Evolutionary conservation across 1,140 invertebrate genomes (phyloP).

Genomic region (Ceratosolen solmsi): DNA sequence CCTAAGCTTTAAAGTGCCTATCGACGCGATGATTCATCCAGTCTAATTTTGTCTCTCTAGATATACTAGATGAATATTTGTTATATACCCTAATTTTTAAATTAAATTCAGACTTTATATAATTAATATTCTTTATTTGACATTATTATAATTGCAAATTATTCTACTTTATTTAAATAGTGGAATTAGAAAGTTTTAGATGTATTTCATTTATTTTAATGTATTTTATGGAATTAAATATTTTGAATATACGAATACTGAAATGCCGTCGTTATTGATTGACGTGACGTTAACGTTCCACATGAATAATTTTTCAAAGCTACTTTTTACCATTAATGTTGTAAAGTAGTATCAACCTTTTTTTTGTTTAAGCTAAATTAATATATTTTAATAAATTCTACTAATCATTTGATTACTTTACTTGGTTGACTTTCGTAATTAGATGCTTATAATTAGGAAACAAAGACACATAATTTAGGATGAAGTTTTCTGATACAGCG

Average conservation of each 20-base stretch:
- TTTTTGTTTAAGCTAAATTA: not conserved
- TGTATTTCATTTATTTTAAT: conserved; percentile 4
- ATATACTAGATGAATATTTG: conserved; percentile 34
- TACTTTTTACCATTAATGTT: conserved; percentile 19
- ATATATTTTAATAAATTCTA: not conserved
- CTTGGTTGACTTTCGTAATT: not conserved
- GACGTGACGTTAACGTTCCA: conserved; percentile 24
- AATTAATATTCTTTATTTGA: not conserved
- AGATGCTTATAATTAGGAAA: conserved; percentile 13
- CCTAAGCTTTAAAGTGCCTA: conserved; percentile 27
- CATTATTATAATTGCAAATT: conserved; percentile 19
- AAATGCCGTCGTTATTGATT: conserved; percentile 38
- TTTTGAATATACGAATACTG: conserved; percentile 2
- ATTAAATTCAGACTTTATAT: conserved; percentile 7
- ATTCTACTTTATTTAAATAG: not conserved
- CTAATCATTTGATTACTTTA: not conserved
- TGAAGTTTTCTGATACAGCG: conserved; percentile 4
- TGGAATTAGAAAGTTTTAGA: conserved; percentile 2
- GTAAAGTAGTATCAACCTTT: not conserved
- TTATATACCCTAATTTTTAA: conserved; percentile 41
- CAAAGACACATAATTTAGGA: conserved; percentile 1
- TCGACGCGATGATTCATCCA: conserved; percentile 44
- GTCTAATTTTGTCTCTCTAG: conserved; percentile 48
- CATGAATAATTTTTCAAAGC: conserved; percentile 37
- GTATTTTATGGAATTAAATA: conserved; percentile 38